Conservation (phyloP, 2,797 vertebrate genomes). For the Epinephelus malabaricus region DNA sequence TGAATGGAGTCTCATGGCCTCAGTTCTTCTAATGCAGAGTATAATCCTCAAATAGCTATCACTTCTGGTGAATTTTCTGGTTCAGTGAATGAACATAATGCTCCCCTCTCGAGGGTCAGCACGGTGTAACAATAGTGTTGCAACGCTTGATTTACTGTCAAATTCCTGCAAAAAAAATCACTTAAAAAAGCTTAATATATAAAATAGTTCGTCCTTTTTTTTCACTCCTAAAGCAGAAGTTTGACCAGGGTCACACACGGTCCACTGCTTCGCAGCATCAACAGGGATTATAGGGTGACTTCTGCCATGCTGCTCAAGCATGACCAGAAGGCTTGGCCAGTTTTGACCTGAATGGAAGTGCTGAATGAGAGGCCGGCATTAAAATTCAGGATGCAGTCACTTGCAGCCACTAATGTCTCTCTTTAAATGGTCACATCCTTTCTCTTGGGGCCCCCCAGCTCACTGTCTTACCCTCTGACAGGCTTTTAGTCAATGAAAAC, state of each 20-base stretch:
- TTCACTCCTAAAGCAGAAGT: constrained; percentile 36
- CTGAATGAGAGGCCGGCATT: constrained; percentile 73
- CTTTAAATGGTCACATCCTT: constrained; percentile 76
- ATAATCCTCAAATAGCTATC: constrained; percentile 56
- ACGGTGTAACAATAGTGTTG: constrained; percentile 29
- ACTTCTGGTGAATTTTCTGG: constrained; percentile 57
- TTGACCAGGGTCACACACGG: constrained; percentile 60
- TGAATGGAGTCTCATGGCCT: constrained; percentile 44
- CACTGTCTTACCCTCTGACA: constrained; percentile 60
- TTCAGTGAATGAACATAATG: constrained; percentile 44
- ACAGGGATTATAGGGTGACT: constrained; percentile 77
- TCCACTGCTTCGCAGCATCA: constrained; percentile 64
- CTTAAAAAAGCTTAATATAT: constrained; percentile 13
- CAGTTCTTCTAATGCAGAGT: constrained; percentile 28
- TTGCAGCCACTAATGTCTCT: constrained; percentile 76
- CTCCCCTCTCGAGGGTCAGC: constrained; percentile 21
- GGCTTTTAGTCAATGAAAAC: constrained; percentile 62
- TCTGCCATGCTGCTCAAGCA: constrained; percentile 72
- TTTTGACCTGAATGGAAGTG: constrained; percentile 70
- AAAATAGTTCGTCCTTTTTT: background rate
- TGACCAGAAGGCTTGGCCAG: constrained; percentile 73
- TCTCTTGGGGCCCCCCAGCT: constrained; percentile 49
- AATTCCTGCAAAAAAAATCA: constrained; percentile 27
- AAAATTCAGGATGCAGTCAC: constrained; percentile 77
- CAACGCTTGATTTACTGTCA: constrained; percentile 31